Conservation (phyloP, 2,113 vertebrate genomes). For the Lethenteron reissneri region DNA sequence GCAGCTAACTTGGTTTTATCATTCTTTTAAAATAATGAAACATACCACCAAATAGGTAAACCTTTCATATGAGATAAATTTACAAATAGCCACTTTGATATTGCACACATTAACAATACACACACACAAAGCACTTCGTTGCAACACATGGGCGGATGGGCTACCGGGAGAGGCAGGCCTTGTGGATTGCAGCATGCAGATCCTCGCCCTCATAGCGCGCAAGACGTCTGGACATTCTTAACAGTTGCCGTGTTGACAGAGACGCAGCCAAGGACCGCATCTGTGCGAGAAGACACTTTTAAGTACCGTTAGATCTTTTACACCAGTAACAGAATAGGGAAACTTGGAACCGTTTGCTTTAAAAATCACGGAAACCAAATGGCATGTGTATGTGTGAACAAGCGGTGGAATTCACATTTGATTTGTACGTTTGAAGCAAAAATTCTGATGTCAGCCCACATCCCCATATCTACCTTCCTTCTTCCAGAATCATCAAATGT, state of each 20-base stretch:
- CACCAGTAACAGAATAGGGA: too few species aligned
- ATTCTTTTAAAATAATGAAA: too few species aligned
- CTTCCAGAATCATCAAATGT: too few species aligned
- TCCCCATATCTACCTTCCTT: too few species aligned
- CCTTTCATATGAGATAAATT: not conserved
- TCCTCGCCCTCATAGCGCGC: slow-evolving; percentile 60
- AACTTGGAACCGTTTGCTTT: too few species aligned
- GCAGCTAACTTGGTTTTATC: too few species aligned
- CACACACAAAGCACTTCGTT: not conserved
- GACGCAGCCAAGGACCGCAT: slow-evolving; percentile 65
- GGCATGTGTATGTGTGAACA: too few species aligned
- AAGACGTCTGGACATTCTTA: slow-evolving; percentile 61
- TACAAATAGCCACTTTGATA: not conserved
- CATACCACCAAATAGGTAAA: too few species aligned
- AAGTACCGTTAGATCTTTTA: too few species aligned
- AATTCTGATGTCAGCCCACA: not conserved
- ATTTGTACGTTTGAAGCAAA: slow-evolving; percentile 1
- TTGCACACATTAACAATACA: not conserved
- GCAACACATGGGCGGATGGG: too few species aligned
- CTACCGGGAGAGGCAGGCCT: slow-evolving; percentile 87
- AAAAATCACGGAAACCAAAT: too few species aligned
- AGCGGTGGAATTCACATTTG: not conserved
- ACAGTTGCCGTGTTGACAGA: slow-evolving; percentile 64
- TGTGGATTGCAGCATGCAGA: slow-evolving; percentile 47
- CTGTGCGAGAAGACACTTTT: slow-evolving; percentile 18